Evolutionary conservation across 2,888 invertebrate species (phyloP), one percentile per base, ranked within the genome.

Genomic region (Suillia variegata): DNA sequence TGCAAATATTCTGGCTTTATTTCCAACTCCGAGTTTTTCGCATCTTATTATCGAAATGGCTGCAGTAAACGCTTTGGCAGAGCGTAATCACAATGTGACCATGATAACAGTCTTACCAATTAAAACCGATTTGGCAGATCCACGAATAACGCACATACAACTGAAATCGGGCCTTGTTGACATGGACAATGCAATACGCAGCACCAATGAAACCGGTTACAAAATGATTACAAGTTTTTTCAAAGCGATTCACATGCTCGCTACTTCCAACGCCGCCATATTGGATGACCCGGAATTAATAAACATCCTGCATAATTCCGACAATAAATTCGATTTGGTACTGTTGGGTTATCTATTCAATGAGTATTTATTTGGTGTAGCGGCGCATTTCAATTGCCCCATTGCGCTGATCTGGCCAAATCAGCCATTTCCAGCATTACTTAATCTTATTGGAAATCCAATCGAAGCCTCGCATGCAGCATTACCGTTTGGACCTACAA

Each of bases 371-470:
- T 55, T 73, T 13, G 75, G 75, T 2, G 34, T 73, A 24, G 71
- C 71, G 1, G 68, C 67, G 1, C 75, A 74, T 61, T 76, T 73
- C 47, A 65, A 72, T n/a, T 71, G 71, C 51, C 74, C 75, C 2
- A 53, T 67, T 1, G 67, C 71, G 3, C 20, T 74, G 2, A 54
- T 69, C 10, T 69, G 67, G 61, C 62, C 67, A 4, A 62, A 65
- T 48, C 59, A 67, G 20, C 57, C 67, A 1, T 45, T 67, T 10
- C 47, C 58, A 2, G 22, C 49, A 4, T 48, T 70, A 1, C 62
- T 64, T 2, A 52, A 62, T 5, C 48, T 68, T 12, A 67, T 70
- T 18, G 74, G 72, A 1, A 69, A 63, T 61, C 72, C 74, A 18
- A 45, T 56, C 10, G 62, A 62, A 31, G 50, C 62, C 1, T 60